Percentiles rank a stretch among this genome's conserved stretches.
These are phyloP conservation scores for Drosophila formosana DNA, from an alignment of 2,888 invertebrate genomes.

Conservation along the genomic window DNA sequence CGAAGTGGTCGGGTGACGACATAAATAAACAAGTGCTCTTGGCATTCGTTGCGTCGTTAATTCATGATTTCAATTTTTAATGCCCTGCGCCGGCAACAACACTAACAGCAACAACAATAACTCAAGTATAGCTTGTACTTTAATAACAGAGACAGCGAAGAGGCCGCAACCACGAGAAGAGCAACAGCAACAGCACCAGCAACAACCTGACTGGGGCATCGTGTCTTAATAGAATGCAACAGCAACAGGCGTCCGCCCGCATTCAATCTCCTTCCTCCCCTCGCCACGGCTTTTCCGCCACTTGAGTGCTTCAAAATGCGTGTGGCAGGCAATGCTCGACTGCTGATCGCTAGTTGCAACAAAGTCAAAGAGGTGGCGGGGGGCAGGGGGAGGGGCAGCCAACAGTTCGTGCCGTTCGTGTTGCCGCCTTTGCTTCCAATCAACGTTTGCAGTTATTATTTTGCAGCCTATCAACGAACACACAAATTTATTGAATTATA, in stretches of 20 bases:
- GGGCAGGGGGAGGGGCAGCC: not conserved
- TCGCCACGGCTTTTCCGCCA: slow-evolving; percentile 53
- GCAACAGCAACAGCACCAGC: slow-evolving; percentile 21
- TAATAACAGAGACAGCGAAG: slow-evolving; percentile 66
- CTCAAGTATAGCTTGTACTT: slow-evolving; percentile 70
- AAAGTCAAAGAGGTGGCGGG: not conserved
- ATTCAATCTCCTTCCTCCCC: slow-evolving; percentile 42
- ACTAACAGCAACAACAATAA: slow-evolving; percentile 47
- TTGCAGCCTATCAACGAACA: slow-evolving; percentile 60
- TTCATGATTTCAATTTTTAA: slow-evolving; percentile 81
- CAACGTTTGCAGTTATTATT: slow-evolving; percentile 65
- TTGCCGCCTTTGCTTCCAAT: slow-evolving; percentile 46
- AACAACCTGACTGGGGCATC: slow-evolving; percentile 59
- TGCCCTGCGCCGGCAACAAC: slow-evolving; percentile 68
- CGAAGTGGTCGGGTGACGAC: slow-evolving; percentile 40
- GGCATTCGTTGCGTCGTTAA: slow-evolving; percentile 78
- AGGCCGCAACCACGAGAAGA: slow-evolving; percentile 30
- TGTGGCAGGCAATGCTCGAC: slow-evolving; percentile 64
- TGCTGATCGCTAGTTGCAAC: slow-evolving; percentile 21
- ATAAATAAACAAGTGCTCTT: slow-evolving; percentile 81
- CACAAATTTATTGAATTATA: slow-evolving; percentile 71
- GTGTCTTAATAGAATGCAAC: slow-evolving; percentile 69
- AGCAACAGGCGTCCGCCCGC: slow-evolving; percentile 69
- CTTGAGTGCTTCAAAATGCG: slow-evolving; percentile 67
- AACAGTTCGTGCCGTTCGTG: slow-evolving; percentile 48